Evolutionary conservation across 2,888 invertebrate genomes (phyloP).

Genomic region (Leptinotarsa haldemani): DNA sequence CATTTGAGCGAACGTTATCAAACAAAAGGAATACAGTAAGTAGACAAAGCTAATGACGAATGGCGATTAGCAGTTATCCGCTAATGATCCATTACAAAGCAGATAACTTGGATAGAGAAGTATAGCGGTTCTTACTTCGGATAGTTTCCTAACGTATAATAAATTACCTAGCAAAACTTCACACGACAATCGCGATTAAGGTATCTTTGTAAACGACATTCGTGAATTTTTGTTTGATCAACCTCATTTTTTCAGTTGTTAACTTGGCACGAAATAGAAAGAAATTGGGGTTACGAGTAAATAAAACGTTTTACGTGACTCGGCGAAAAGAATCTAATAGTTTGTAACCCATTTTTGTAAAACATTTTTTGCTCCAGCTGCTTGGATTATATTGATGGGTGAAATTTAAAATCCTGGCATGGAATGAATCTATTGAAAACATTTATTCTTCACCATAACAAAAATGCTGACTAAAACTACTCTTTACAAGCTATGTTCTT

Average conservation of each 20-base stretch:
- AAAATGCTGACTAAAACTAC: too few relatives aligned
- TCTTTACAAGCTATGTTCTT: too few relatives aligned
- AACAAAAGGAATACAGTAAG: constrained; percentile 28
- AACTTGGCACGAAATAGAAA: constrained; percentile 11
- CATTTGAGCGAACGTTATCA: background rate
- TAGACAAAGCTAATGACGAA: constrained; percentile 33
- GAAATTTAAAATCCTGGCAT: too few relatives aligned
- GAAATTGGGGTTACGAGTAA: constrained; percentile 8
- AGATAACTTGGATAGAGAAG: constrained; percentile 30
- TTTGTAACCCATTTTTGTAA: too few relatives aligned
- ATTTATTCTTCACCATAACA: too few relatives aligned
- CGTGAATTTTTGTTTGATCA: constrained; percentile 20
- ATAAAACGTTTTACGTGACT: background rate
- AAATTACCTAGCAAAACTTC: constrained; percentile 2
- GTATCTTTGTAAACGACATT: background rate
- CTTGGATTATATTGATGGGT: too few relatives aligned
- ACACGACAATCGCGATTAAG: constrained; percentile 16
- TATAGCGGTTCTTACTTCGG: constrained; percentile 31
- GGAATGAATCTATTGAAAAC: too few relatives aligned
- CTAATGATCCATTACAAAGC: constrained; percentile 41
- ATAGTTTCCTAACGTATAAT: constrained; percentile 17
- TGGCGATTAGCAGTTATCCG: constrained; percentile 38
- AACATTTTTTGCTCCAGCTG: too few relatives aligned
- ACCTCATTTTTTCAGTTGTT: constrained; percentile 14
- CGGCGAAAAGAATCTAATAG: too few relatives aligned